Percentiles rank a stretch among this genome's conserved stretches.
Evolutionary conservation across 2,113 vertebrate species (phyloP).

Genomic region (Gymnarchus niloticus): DNA sequence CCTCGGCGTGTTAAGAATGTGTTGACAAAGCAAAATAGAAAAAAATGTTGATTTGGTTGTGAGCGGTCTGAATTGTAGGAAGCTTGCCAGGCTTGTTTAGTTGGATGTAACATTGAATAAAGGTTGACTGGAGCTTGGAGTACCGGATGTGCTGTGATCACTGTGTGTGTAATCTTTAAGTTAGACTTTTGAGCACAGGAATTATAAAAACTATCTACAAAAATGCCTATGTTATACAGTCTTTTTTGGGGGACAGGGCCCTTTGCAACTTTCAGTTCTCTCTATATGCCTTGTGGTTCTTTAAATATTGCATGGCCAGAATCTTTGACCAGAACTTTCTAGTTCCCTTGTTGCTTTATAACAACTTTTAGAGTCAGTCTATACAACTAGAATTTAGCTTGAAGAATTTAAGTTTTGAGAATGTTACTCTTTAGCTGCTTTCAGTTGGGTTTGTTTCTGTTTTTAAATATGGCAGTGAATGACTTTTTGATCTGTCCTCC

Average conservation of each 20-base stretch:
- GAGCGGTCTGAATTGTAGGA: background rate
- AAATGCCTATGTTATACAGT: too few species aligned
- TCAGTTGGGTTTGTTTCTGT: background rate
- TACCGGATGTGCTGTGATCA: too few species aligned
- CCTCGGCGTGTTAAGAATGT: background rate
- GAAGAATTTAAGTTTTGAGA: background rate
- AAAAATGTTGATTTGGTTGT: background rate
- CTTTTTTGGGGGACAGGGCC: background rate
- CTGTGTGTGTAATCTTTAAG: background rate
- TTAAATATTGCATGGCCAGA: background rate
- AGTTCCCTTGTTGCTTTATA: background rate
- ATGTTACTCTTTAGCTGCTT: background rate
- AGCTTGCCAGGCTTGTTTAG: too few species aligned
- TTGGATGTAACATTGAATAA: too few species aligned
- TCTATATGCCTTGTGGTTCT: background rate
- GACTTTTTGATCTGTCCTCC: background rate
- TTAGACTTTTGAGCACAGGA: too few species aligned
- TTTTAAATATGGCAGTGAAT: background rate
- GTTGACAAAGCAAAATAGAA: background rate
- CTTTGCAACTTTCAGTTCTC: background rate
- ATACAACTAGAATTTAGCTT: background rate
- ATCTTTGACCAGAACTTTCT: background rate
- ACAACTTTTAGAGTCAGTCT: background rate
- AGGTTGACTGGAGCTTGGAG: too few species aligned
- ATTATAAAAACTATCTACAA: too few species aligned